Conservation (phyloP, 2,113 vertebrate genomes). For the Irena cyanogastra region DNA sequence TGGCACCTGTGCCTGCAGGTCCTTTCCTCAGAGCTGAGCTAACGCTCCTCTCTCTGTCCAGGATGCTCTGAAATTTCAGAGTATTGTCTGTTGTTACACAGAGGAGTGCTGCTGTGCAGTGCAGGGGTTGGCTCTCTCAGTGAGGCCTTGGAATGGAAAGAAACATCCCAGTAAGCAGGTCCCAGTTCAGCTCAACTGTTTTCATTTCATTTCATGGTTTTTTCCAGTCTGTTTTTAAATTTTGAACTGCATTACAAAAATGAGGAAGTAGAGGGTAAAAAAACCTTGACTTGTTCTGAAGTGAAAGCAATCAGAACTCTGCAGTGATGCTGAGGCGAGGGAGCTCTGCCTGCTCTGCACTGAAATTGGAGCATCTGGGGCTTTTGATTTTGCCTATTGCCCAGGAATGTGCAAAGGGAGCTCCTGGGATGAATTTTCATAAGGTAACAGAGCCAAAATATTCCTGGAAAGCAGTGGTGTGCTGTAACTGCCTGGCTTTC, state of each 20-base stretch:
- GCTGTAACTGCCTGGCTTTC: neutral
- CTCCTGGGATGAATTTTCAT: neutral
- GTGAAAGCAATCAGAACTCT: neutral
- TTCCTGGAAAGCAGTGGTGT: slow-evolving; percentile 12
- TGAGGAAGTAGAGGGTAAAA: neutral
- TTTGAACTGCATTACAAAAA: neutral
- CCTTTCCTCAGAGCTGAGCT: neutral
- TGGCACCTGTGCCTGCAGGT: neutral
- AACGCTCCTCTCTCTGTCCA: neutral
- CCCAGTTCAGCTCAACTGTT: neutral
- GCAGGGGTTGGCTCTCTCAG: neutral
- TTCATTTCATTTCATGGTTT: neutral
- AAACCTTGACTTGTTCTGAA: neutral
- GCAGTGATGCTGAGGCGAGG: neutral
- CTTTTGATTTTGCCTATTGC: neutral
- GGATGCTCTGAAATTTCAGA: neutral
- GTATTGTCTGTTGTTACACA: accelerated
- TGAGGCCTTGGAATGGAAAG: neutral
- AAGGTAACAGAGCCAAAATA: neutral
- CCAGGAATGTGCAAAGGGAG: neutral
- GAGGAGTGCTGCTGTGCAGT: neutral
- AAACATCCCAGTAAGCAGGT: neutral
- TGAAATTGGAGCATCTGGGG: neutral
- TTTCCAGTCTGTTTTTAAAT: neutral
- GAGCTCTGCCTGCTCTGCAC: neutral